phyloP scores from a whole-genome alignment of 53 echinoderm and acorn worm genomes.

The Patiria pectinifera region DNA sequence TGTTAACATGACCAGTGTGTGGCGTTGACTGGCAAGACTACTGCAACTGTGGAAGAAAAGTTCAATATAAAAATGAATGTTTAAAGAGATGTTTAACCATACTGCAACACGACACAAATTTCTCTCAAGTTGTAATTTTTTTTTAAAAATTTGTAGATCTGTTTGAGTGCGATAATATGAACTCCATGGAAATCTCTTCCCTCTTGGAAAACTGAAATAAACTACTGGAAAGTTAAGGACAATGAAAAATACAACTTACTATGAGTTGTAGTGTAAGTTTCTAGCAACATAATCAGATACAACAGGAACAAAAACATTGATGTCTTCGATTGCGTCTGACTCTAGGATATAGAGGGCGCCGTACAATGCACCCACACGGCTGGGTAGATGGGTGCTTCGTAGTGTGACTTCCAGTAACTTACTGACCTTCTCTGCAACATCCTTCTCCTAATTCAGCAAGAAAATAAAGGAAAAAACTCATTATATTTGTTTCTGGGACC shows the following conservation, averaged over 20 bases:
- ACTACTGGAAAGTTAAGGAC: background rate
- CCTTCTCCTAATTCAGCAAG: constrained; percentile 75
- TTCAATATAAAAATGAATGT: too few species aligned
- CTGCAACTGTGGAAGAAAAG: constrained; percentile 69
- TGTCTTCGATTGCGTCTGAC: constrained; percentile 95
- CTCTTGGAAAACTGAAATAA: too few species aligned
- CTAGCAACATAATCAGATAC: constrained; percentile 85
- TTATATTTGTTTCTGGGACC: too few species aligned
- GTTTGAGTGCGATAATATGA: too few species aligned
- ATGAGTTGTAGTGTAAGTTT: constrained; percentile 77
- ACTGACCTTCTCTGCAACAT: constrained; percentile 93
- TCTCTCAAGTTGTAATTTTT: too few species aligned
- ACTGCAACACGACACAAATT: too few species aligned
- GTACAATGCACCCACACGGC: constrained; percentile 92
- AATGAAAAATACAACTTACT: constrained; percentile 67
- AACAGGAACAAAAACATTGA: constrained; percentile 91
- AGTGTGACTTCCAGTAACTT: constrained; percentile 95
- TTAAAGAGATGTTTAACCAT: too few species aligned
- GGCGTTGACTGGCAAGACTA: constrained; percentile 85
- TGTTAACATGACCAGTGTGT: constrained; percentile 88
- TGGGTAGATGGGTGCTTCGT: constrained; percentile 91
- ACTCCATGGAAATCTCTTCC: too few species aligned
- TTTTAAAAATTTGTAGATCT: too few species aligned
- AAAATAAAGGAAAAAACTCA: background rate
- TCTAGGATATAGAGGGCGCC: constrained; percentile 93